Evolutionary conservation across 2,113 vertebrate species (phyloP).

Genomic region (Clarias magur): DNA sequence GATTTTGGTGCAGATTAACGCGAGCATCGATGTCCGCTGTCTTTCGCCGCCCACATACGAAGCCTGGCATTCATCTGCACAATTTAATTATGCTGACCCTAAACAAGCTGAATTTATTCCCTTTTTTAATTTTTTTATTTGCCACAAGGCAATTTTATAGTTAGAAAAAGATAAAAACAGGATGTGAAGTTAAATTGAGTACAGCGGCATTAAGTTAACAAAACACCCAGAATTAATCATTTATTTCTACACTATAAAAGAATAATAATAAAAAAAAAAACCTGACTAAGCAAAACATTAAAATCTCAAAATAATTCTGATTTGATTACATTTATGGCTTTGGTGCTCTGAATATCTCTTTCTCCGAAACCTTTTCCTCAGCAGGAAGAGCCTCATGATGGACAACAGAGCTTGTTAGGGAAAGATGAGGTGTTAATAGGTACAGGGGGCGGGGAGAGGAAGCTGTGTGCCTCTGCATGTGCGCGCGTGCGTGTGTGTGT

Average conservation of each 20-base stretch:
- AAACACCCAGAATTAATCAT: conserved; percentile 53
- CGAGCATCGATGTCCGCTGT: conserved; percentile 87
- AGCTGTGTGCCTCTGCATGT: conserved; percentile 7
- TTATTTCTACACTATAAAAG: conserved; percentile 57
- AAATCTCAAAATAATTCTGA: conserved; percentile 53
- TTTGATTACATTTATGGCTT: conserved; percentile 31
- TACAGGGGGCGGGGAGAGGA: conserved; percentile 49
- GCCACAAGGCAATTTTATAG: neutral
- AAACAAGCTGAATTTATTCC: conserved; percentile 58
- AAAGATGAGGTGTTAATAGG: conserved; percentile 76
- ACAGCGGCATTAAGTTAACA: conserved; percentile 11
- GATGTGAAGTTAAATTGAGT: conserved; percentile 10
- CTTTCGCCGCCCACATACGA: conserved; percentile 69
- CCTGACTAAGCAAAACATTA: conserved; percentile 47
- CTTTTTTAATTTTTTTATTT: conserved; percentile 64
- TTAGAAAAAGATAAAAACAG: neutral
- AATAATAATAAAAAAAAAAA: conserved; percentile 16
- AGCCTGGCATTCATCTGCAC: conserved; percentile 68
- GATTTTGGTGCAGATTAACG: conserved; percentile 94
- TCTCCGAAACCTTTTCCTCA: conserved; percentile 9
- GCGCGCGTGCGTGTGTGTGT: conserved; percentile 27
- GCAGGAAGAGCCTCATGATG: conserved; percentile 65
- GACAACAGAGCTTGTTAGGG: conserved; percentile 80
- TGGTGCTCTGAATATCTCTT: conserved; percentile 23
- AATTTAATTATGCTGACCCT: conserved; percentile 61